Evolutionary conservation across 2,888 invertebrate species (phyloP).

Genomic region (Yponomeuta plumbellus): DNA sequence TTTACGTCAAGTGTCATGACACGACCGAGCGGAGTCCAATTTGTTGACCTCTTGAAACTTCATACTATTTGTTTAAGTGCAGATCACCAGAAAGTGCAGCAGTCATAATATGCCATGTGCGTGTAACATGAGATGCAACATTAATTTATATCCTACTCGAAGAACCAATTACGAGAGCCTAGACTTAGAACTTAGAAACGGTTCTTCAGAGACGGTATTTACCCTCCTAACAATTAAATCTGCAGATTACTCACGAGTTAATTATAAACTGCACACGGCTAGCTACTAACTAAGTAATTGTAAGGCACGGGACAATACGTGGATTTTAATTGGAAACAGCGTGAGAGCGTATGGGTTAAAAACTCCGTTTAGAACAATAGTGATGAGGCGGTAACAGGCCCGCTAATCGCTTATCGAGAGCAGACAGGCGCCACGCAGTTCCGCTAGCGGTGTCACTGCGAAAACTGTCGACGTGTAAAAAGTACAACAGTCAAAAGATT

Average conservation of each 20-base stretch:
- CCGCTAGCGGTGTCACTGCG: background rate
- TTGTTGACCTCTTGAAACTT: background rate
- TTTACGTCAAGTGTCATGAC: background rate
- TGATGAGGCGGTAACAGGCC: slow-evolving; percentile 39
- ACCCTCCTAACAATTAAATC: too few species aligned
- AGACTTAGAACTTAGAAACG: background rate
- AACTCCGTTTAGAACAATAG: slow-evolving; percentile 42
- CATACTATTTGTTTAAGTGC: background rate
- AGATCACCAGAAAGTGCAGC: background rate
- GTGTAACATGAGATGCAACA: background rate
- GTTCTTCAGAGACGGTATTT: too few species aligned
- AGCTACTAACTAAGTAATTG: background rate
- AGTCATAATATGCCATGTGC: too few species aligned
- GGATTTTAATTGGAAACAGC: background rate
- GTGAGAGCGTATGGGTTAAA: background rate
- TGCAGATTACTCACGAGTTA: background rate
- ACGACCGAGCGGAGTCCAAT: background rate
- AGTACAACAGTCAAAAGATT: background rate
- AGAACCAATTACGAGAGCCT: background rate
- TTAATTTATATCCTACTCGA: background rate
- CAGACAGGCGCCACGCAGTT: slow-evolving; percentile 42
- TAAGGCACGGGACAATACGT: background rate
- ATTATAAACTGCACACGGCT: background rate
- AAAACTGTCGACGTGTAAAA: background rate
- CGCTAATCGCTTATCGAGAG: slow-evolving; percentile 43